Percentiles rank a stretch among this genome's conserved stretches.
These are phyloP conservation scores for Fukomys damarensis DNA, from an alignment of 2,113 vertebrate species.

Conservation along the genomic window DNA sequence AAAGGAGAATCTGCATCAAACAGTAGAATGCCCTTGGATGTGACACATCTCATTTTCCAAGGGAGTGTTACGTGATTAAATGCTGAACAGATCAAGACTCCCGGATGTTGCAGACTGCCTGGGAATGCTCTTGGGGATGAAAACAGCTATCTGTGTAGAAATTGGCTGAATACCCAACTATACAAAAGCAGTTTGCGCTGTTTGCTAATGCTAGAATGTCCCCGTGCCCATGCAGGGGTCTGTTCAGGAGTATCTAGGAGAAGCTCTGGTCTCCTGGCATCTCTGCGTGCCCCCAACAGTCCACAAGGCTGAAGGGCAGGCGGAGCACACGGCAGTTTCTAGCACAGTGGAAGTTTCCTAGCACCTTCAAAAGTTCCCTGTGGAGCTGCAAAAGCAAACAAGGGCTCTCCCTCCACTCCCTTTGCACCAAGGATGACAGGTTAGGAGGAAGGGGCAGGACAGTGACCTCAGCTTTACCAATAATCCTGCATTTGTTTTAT, in stretches of 20 bases:
- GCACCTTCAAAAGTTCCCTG: background rate
- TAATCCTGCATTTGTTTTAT: slow-evolving; percentile 26
- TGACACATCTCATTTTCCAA: background rate
- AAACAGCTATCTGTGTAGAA: slow-evolving; percentile 47
- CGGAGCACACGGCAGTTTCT: background rate
- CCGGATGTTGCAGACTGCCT: background rate
- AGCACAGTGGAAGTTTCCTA: background rate
- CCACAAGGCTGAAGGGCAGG: background rate
- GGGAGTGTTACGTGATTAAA: background rate
- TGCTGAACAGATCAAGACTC: background rate
- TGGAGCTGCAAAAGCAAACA: background rate
- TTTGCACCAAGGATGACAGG: background rate
- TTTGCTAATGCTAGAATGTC: slow-evolving; percentile 42
- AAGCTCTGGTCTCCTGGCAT: background rate
- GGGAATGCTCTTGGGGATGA: slow-evolving; percentile 30
- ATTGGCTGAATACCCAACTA: background rate
- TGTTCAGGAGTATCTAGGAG: slow-evolving; percentile 5
- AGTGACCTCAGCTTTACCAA: background rate
- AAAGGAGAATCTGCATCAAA: background rate
- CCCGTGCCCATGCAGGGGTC: background rate
- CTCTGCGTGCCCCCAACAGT: background rate
- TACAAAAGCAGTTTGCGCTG: slow-evolving; percentile 18
- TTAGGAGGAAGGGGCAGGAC: background rate
- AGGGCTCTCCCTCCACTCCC: background rate
- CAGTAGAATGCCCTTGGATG: background rate